Evolutionary conservation across 2,797 vertebrate genomes (phyloP).

Genomic region (Harpagifer antarcticus): DNA sequence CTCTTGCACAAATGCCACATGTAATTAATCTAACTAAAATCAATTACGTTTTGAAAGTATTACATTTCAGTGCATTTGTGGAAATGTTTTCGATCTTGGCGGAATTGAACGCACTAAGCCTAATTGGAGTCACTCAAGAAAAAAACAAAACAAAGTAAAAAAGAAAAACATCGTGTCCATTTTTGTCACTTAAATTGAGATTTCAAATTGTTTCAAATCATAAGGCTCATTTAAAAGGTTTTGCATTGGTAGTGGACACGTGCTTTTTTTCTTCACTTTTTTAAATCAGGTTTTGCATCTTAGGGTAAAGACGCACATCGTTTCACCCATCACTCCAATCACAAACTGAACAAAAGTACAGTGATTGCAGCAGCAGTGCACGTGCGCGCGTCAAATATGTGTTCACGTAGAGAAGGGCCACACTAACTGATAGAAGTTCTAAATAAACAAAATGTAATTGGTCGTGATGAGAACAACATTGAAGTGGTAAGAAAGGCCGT

Average conservation of each 20-base stretch:
- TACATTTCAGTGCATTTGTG: too few species aligned
- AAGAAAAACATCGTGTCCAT: not conserved
- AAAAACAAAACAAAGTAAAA: not conserved
- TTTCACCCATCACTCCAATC: not conserved
- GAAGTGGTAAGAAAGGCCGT: not conserved
- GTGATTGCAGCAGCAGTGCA: too few species aligned
- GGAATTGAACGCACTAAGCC: constrained; percentile 47
- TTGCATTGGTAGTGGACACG: not conserved
- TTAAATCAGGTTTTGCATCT: too few species aligned
- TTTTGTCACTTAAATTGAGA: not conserved
- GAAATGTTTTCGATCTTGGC: not conserved
- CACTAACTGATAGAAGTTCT: not conserved
- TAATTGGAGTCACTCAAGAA: not conserved
- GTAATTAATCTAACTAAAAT: too few species aligned
- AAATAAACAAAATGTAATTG: not conserved
- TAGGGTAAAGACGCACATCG: not conserved
- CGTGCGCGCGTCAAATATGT: not conserved
- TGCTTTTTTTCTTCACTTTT: not conserved
- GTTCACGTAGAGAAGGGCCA: not conserved
- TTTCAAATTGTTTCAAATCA: not conserved
- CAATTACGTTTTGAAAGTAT: too few species aligned
- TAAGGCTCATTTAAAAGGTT: not conserved
- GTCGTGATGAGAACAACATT: not conserved
- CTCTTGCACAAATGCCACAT: not conserved
- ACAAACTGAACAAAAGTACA: not conserved